Percentiles rank a stretch among this genome's conserved stretches.
phyloP scores from a whole-genome alignment of 64 coral and sea anemone species.

The Stylophora pistillata region DNA sequence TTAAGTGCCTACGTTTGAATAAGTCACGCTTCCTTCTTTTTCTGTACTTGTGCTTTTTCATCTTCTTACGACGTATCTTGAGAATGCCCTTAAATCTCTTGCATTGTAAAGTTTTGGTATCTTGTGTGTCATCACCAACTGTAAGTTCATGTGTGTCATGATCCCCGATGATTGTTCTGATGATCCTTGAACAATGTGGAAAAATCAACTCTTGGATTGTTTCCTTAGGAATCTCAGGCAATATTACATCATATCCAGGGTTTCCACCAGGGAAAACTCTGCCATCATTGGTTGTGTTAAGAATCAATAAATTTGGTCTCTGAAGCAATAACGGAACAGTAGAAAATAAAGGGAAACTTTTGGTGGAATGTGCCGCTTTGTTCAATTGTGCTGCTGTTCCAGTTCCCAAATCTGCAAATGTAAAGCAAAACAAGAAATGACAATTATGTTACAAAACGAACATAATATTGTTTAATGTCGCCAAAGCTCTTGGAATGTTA shows the following conservation, averaged over 20 bases:
- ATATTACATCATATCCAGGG: not conserved
- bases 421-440: not conserved
- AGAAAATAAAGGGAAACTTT: too few relatives aligned
- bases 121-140: slow-evolving; percentile 7
- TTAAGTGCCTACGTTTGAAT: slow-evolving; percentile 80
- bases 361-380: not conserved
- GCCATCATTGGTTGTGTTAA: not conserved
- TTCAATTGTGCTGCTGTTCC: not conserved
- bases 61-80: slow-evolving; percentile 83
- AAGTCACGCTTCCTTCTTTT: slow-evolving; percentile 77
- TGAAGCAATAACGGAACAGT: not conserved
- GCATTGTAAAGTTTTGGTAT: not conserved
- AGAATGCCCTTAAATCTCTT: slow-evolving; percentile 59
- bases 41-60: slow-evolving; percentile 92
- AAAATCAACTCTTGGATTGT: not conserved
- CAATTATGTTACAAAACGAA: not conserved
- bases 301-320: not conserved
- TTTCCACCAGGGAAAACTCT: not conserved
- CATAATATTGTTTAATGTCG: too few relatives aligned
- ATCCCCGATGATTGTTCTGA: slow-evolving; percentile 17
- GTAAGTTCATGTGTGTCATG: not conserved
- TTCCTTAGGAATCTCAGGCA: not conserved
- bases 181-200: not conserved
- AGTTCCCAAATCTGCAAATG: not conserved
- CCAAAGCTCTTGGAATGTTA: too few relatives aligned